These are phyloP conservation scores for Polypedilum vanderplanki DNA, from an alignment of 1,140 invertebrate species.

Conservation along the genomic window DNA sequence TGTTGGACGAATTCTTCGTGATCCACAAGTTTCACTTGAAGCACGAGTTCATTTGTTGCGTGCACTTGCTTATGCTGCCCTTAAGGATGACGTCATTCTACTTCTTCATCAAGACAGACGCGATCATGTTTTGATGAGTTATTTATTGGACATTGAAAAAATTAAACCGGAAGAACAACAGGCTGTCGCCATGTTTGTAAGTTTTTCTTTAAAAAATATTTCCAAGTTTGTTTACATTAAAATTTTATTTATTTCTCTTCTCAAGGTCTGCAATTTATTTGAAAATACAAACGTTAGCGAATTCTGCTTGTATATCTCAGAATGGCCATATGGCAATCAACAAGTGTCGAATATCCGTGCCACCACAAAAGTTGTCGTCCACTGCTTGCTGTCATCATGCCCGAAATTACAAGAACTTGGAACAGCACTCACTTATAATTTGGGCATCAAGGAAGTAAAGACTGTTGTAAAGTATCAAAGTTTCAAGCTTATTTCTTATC, in stretches of 20 bases:
- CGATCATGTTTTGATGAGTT: conserved; percentile 85
- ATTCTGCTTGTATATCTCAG: conserved; percentile 88
- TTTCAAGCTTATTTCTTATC: conserved; percentile 29
- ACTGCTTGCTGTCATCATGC: conserved; percentile 69
- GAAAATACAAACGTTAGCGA: conserved; percentile 82
- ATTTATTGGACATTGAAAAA: conserved; percentile 74
- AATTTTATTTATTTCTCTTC: conserved; percentile 1
- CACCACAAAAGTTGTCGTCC: conserved; percentile 84
- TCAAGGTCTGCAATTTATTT: conserved; percentile 82
- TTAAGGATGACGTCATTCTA: conserved; percentile 85
- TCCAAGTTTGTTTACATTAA: conserved; percentile 23
- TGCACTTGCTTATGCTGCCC: conserved; percentile 63
- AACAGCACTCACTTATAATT: conserved; percentile 80
- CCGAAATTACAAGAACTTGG: conserved; percentile 68
- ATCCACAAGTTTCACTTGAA: conserved; percentile 51
- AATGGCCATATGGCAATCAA: conserved; percentile 70
- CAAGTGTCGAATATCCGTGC: conserved; percentile 81
- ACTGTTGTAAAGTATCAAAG: conserved; percentile 78
- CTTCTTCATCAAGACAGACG: conserved; percentile 82
- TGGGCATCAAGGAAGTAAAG: conserved; percentile 94
- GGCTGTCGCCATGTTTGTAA: conserved; percentile 72
- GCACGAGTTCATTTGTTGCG: conserved; percentile 58
- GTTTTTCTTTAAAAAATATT: conserved; percentile 37
- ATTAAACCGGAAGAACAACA: conserved; percentile 68
- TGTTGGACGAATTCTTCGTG: conserved; percentile 63